A percentile compares a stretch with the other conserved stretches of the same genome.
phyloP scores from a whole-genome alignment of 2,888 invertebrate species.

The Agrochola circellaris region DNA sequence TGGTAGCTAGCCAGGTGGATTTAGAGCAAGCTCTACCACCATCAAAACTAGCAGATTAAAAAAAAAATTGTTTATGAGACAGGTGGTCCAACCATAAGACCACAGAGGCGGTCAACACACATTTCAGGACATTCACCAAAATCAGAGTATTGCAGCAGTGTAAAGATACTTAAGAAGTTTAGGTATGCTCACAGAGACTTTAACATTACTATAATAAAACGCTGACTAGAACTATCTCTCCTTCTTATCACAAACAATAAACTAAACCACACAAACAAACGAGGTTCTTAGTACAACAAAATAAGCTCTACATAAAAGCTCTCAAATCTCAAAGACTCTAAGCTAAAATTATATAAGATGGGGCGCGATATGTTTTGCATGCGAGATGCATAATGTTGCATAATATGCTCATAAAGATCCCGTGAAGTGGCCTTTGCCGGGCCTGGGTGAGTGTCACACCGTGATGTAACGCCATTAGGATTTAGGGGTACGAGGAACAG shows the following conservation, averaged over 20 bases:
- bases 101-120: no score
- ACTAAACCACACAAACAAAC: slow-evolving; percentile 16
- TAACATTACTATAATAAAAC: not conserved
- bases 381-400: slow-evolving; percentile 82
- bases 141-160: not conserved
- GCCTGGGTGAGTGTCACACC: slow-evolving; percentile 63
- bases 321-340: slow-evolving; percentile 63
- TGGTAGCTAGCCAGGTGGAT: no score
- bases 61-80: no score
- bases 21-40: no score
- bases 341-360: slow-evolving; percentile 73
- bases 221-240: not conserved
- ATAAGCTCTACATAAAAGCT: slow-evolving; percentile 33
- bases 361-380: slow-evolving; percentile 78
- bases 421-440: slow-evolving; percentile 74
- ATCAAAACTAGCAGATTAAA: no score
- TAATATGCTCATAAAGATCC: slow-evolving; percentile 82
- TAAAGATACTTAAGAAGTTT: not conserved
- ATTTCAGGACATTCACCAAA: no score
- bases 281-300: slow-evolving; percentile 24
- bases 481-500: no score
- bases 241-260: slow-evolving; percentile 10
- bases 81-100: no score
- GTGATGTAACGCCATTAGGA: slow-evolving; percentile 45
- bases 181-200: not conserved